phyloP scores from a whole-genome alignment of 2,797 vertebrate species.

The Tokudaia muenninki region DNA sequence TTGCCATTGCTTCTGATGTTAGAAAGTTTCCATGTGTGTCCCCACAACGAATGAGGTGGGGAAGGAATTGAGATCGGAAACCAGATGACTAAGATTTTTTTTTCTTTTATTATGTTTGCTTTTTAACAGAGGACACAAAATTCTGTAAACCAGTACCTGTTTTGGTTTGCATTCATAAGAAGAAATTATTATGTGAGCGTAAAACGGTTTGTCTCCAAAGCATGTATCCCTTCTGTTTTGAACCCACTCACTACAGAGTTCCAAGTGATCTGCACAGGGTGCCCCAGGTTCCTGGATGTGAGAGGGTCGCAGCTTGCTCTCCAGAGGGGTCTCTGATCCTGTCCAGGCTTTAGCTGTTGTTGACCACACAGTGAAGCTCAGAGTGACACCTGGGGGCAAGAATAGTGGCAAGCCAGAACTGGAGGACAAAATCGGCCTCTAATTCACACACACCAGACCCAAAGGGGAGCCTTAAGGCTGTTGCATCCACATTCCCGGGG shows the following conservation, averaged over 20 bases:
- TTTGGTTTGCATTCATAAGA: conserved; percentile 10
- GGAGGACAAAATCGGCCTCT: neutral
- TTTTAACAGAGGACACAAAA: conserved; percentile 14
- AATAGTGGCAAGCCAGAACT: neutral
- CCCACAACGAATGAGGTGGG: neutral
- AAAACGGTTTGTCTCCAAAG: neutral
- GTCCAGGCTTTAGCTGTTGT: neutral
- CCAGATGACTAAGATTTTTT: neutral
- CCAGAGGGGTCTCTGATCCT: neutral
- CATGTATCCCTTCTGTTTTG: neutral
- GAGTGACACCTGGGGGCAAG: neutral
- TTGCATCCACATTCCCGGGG: neutral
- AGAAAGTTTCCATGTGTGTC: neutral
- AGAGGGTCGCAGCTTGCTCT: neutral
- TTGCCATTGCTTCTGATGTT: neutral
- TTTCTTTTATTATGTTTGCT: neutral
- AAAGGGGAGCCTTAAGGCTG: neutral
- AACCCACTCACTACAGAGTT: neutral
- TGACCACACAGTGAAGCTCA: neutral
- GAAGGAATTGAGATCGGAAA: neutral
- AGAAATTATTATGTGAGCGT: neutral
- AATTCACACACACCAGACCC: neutral
- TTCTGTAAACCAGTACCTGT: neutral
- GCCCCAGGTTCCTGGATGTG: neutral
- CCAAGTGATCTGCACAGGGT: neutral